Evolutionary conservation across 2,113 vertebrate genomes (phyloP).

Genomic region (Delphinus delphis): DNA sequence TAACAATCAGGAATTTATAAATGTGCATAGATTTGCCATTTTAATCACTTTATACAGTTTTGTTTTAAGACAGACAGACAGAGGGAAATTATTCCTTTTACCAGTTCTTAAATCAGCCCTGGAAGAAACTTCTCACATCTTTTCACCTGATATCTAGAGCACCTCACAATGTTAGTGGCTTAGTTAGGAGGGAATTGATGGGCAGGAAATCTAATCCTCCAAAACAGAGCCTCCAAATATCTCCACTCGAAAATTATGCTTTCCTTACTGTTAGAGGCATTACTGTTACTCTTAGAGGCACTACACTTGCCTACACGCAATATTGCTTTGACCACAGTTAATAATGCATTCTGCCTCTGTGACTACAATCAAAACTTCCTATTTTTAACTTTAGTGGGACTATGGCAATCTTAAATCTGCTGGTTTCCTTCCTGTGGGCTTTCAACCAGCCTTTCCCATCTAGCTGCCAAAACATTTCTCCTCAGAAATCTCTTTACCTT

Average conservation of each 20-base stretch:
- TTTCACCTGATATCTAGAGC: background rate
- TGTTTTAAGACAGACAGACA: background rate
- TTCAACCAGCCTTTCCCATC: background rate
- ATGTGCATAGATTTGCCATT: background rate
- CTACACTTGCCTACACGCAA: background rate
- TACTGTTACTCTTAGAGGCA: background rate
- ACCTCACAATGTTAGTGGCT: background rate
- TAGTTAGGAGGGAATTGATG: background rate
- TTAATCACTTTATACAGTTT: background rate
- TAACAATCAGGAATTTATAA: background rate
- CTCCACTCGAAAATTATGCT: background rate
- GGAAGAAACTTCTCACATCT: background rate
- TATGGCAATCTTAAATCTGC: background rate
- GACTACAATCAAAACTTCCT: background rate
- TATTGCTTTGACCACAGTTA: background rate
- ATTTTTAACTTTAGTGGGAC: background rate
- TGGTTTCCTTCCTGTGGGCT: background rate
- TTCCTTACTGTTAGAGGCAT: background rate
- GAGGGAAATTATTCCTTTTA: background rate
- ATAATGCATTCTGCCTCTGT: background rate
- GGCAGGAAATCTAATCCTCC: background rate
- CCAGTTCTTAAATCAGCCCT: background rate
- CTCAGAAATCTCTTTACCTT: background rate
- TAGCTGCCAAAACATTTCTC: background rate
- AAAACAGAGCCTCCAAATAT: background rate